Evolutionary conservation across 2,797 vertebrate genomes (phyloP).

Genomic region (Phalanger gymnotis): DNA sequence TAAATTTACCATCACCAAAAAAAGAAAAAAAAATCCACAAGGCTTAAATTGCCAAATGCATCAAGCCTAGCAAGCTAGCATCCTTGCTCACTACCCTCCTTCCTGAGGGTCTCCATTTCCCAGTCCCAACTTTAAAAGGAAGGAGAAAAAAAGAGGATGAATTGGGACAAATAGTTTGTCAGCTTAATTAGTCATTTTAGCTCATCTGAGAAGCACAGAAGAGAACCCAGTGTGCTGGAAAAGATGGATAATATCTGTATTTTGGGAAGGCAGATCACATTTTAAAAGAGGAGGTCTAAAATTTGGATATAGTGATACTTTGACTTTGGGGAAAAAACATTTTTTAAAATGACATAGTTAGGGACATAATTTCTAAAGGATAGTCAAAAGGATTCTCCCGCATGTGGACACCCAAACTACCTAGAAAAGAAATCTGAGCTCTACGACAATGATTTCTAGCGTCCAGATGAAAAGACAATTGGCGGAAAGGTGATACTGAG

Average conservation of each 20-base stretch:
- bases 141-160: constrained; percentile 63
- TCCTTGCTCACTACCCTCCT: background rate
- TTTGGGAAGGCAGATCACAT: background rate
- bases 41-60: constrained; percentile 70
- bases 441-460: background rate
- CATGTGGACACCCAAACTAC: background rate
- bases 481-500: constrained; percentile 5
- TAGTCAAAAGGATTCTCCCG: background rate
- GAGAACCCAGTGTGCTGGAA: background rate
- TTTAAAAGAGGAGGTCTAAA: background rate
- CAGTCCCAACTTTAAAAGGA: constrained; percentile 16
- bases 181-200: constrained; percentile 70
- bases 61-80: constrained; percentile 33
- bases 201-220: constrained; percentile 64
- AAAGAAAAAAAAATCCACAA: constrained; percentile 68
- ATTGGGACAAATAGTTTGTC: constrained; percentile 76
- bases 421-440: background rate
- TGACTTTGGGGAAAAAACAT: background rate
- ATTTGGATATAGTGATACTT: background rate
- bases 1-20: background rate
- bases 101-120: background rate
- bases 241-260: background rate
- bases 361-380: background rate
- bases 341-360: background rate
- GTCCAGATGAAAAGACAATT: constrained; percentile 1